Evolutionary conservation across 37 sponge, comb jelly and placozoan species (phyloP), one percentile per base, ranked within the genome.

Genomic region (Spongilla lacustris): DNA sequence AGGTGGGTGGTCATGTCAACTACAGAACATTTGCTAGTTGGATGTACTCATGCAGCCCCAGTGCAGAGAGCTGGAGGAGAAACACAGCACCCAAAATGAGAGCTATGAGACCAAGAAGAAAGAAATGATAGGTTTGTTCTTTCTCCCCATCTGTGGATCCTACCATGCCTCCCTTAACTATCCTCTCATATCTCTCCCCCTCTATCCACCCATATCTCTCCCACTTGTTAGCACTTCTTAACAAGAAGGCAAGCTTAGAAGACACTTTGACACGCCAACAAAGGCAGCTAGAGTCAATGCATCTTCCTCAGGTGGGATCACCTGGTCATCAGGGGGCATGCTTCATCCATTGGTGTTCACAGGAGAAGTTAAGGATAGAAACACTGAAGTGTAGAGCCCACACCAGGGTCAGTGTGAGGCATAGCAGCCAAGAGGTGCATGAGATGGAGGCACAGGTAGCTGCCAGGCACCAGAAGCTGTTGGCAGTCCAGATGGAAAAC

Each of bases 341-440:
- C 29, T 66, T 66, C 22, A 27, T 66, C 26, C 14, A 13, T 29
- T 24, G 4, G 67, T 22, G 4, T 25, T 30, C 72, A 37, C 69
- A 90, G 91, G 81, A 85, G n/a, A 80, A 82, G 58, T 36, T 90
- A 8, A 48, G 83, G 12, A 86, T 90, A 86, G 86, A 90, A 37
- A 77, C 78, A n/a, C 82, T 90, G 23, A 26, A 83, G 2, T 85
- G 86, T 28, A 70, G 91, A 66, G 73, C 91, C 22, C 81, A 90
- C 78, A 85, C 91, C 6, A 32, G 91, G 34, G 76, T 50, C 35
- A 14, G 30, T 29, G 49, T 90, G 23, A 32, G 86, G 17, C 23
- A 82, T 70, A 58, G 67, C 77, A 24, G 69, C 31, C 34, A 25
- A n/a, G 85, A 81, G 48, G 91, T 90, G 50, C 86, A 86, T n/a